Percentiles rank a stretch among this genome's conserved stretches.
Conservation (phyloP, 1,140 invertebrate species). For the Acyrthosiphon pisum region DNA sequence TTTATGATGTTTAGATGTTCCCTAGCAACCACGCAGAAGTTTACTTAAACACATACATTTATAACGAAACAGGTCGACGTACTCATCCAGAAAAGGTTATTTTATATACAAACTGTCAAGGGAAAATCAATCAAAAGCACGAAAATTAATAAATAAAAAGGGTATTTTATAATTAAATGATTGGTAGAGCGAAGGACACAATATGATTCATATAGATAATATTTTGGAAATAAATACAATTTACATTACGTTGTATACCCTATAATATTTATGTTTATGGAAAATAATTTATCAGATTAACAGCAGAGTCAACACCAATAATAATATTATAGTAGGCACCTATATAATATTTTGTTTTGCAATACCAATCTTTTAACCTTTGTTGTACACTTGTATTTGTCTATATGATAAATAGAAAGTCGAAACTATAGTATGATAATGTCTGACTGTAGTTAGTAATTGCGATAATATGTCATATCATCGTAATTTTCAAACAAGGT, state of each 20-base stretch:
- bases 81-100: conserved; percentile 14
- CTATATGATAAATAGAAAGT: conserved; percentile 36
- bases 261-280: neutral
- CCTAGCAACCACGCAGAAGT: conserved; percentile 37
- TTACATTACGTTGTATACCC: neutral
- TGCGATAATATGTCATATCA: neutral
- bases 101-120: conserved; percentile 11
- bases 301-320: neutral
- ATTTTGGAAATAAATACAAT: neutral
- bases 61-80: conserved; percentile 42
- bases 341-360: neutral
- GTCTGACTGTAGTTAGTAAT: neutral
- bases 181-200: neutral
- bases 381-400: neutral
- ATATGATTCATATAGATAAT: neutral
- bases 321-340: neutral
- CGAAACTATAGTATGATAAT: neutral
- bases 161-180: neutral
- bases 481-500: conserved; percentile 39
- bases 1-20: conserved; percentile 34
- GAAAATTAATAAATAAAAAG: neutral
- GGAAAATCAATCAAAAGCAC: conserved; percentile 23
- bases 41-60: conserved; percentile 23
- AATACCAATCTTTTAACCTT: conserved; percentile 27
- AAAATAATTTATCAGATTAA: neutral